Percentiles rank a stretch among this genome's conserved stretches.
phyloP scores from a whole-genome alignment of 2,797 vertebrate species.

The Pantherophis alleghaniensis region DNA sequence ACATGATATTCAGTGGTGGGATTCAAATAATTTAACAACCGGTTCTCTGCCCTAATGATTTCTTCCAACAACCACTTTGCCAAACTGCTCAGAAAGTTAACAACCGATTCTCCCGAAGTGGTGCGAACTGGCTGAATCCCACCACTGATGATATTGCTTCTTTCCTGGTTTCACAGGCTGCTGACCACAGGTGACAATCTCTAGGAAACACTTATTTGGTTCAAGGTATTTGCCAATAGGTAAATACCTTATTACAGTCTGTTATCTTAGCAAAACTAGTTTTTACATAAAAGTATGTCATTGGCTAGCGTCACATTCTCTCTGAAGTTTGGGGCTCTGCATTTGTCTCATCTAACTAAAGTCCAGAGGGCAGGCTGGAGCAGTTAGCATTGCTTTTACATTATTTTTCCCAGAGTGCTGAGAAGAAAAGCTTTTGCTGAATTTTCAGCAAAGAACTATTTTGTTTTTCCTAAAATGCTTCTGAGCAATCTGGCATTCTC shows the following conservation, averaged over 20 bases:
- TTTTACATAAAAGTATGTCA: not conserved
- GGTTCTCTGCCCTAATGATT: too few species aligned
- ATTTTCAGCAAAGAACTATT: not conserved
- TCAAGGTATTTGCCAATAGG: not conserved
- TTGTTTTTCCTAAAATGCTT: not conserved
- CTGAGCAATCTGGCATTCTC: not conserved
- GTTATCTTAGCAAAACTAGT: not conserved
- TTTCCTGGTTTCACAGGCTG: not conserved
- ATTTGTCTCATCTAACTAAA: not conserved
- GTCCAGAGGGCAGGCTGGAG: not conserved
- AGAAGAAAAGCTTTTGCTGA: not conserved
- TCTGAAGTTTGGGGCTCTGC: not conserved
- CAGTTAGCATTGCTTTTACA: not conserved
- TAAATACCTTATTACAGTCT: not conserved
- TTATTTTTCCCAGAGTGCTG: not conserved
- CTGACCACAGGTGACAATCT: not conserved
- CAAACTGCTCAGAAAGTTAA: too few species aligned
- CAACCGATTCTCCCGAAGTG: too few species aligned
- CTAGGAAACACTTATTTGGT: not conserved
- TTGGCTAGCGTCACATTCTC: not conserved
- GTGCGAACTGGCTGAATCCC: too few species aligned
- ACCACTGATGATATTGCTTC: not conserved
- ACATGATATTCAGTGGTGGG: too few species aligned
- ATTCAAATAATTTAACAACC: too few species aligned
- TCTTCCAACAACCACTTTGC: too few species aligned